Percentiles rank a stretch among this genome's conserved stretches.
Evolutionary conservation across 2,797 vertebrate species (phyloP).

Genomic region (Poeciliopsis paucimaculata): DNA sequence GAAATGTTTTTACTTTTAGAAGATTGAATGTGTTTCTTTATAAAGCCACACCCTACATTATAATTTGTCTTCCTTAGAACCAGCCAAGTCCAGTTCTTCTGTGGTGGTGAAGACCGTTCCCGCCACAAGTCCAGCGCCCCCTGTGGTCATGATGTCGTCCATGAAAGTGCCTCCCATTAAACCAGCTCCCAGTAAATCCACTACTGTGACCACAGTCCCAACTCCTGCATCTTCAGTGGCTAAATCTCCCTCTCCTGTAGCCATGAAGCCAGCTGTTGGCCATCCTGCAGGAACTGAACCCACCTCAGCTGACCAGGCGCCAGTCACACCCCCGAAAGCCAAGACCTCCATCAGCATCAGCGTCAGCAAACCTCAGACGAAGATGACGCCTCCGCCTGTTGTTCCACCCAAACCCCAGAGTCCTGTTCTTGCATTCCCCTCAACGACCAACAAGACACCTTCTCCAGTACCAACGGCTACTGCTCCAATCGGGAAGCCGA

Average conservation of each 20-base stretch:
- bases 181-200: constrained; percentile 69
- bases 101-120: constrained; percentile 76
- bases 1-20: neutral
- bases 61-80: constrained; percentile 58
- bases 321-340: constrained; percentile 71
- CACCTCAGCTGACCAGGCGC: constrained; percentile 33
- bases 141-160: constrained; percentile 82
- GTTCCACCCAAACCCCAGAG: constrained; percentile 82
- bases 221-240: constrained; percentile 37
- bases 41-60: neutral
- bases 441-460: constrained; percentile 59
- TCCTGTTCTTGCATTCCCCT: constrained; percentile 58
- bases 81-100: constrained; percentile 70
- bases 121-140: constrained; percentile 27
- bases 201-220: constrained; percentile 29
- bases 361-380: constrained; percentile 73
- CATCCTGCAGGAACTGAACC: constrained; percentile 19
- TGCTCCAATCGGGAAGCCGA: constrained; percentile 80
- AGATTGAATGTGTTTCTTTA: neutral
- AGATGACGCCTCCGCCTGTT: constrained; percentile 66
- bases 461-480: constrained; percentile 62
- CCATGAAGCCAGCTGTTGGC: constrained; percentile 27
- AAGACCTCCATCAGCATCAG: constrained; percentile 79
- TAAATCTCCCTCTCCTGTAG: constrained; percentile 44
- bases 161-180: constrained; percentile 79